Base-by-base conservation (phyloP, 37 sponge, comb jelly and placozoan species). In the Agelas oroides region DNA sequence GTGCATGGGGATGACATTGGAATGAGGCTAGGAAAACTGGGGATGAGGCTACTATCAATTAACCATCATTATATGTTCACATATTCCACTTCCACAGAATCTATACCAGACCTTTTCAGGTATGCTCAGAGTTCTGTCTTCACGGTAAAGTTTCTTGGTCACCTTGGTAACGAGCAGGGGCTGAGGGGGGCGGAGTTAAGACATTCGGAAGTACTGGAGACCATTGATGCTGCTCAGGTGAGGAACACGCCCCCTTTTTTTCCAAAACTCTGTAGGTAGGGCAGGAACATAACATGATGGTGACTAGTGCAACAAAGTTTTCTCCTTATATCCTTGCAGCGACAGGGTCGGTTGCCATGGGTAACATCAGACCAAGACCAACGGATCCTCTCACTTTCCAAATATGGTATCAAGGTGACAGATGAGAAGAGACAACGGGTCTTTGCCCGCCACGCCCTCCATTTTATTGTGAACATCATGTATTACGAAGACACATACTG, bases 321-420 rank as follows among this genome's bases (percentile, higher is more conserved):
- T n/a, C n/a, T n/a, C n/a, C n/a, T 59, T 62, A 39, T 83, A 41
- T 81, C 12, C 25, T 39, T 71, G 1, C 67, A 94, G 90, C 31
- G 88, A 19, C 91, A 94, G 37, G 94, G 94, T 14, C 57, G 70
- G 27, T 59, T 94, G 75, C 94, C 90, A 33, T 94, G 91, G 91
- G 65, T 82, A 17, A 74, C 84, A 0, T 38, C 59, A 1, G 81
- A 82, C 17, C 63, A 78, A 5, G 75, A 90, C 71, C 33, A 78
- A 17, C 59, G 94, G 19, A 73, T 83, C 27, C 59, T 94, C 56
- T 62, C 76, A 21, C 40, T 94, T 13, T 94, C 94, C 57, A 86
- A 86, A 30, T 94, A 94, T 74, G 94, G 94, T 14, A 71, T 94
- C 24, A 94, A 94, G 76, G 88, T 90, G 25, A 90, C 59, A 34